Evolutionary conservation across 1,140 invertebrate genomes (phyloP).

Genomic region (Hylaeus anthracinus): DNA sequence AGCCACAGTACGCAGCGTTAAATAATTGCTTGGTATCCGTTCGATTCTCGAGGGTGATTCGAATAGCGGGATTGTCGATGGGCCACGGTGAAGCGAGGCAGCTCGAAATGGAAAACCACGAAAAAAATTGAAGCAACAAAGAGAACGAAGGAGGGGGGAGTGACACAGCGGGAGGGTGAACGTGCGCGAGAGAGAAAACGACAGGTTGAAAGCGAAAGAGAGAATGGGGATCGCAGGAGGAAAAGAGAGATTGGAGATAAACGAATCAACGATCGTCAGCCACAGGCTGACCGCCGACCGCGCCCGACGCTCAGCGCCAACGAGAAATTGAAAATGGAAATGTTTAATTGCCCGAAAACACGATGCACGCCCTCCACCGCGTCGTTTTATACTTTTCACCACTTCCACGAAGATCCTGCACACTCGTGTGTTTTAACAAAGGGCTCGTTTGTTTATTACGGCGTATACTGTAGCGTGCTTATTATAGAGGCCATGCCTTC

Average conservation of each 20-base stretch:
- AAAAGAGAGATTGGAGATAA: slow-evolving; percentile 72
- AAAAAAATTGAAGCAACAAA: slow-evolving; percentile 69
- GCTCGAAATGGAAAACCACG: slow-evolving; percentile 69
- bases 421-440: slow-evolving; percentile 11
- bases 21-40: slow-evolving; percentile 69
- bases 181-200: not conserved
- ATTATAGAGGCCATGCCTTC: not conserved
- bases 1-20: slow-evolving; percentile 66
- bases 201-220: not conserved
- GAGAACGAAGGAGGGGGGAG: slow-evolving; percentile 26
- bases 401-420: not conserved
- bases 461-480: not conserved
- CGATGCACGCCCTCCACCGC: slow-evolving; percentile 58
- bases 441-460: slow-evolving; percentile 35
- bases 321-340: slow-evolving; percentile 80
- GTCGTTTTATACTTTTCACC: slow-evolving; percentile 57
- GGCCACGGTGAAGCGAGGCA: slow-evolving; percentile 51
- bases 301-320: slow-evolving; percentile 67
- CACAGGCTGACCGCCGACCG: slow-evolving; percentile 71
- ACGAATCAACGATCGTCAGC: slow-evolving; percentile 78
- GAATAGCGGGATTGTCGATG: slow-evolving; percentile 63
- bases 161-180: slow-evolving; percentile 16
- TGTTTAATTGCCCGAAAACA: slow-evolving; percentile 79
- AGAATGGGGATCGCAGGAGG: slow-evolving; percentile 37
- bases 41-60: slow-evolving; percentile 68